Evolutionary conservation across 2,797 vertebrate genomes (phyloP).

Genomic region (Enteromius mattozi): DNA sequence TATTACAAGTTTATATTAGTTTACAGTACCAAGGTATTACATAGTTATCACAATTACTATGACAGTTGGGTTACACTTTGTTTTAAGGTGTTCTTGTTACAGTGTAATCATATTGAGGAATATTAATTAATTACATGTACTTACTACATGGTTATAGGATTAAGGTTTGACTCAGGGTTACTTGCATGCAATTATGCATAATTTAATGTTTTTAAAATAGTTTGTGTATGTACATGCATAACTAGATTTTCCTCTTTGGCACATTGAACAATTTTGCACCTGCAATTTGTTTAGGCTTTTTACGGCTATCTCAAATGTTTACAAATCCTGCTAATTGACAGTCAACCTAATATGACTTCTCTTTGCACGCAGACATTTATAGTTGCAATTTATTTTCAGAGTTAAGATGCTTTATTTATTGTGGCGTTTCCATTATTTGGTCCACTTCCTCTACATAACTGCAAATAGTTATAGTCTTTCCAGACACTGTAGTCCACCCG

Average conservation of each 20-base stretch:
- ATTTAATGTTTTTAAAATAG: neutral
- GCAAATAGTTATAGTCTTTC: conserved; percentile 38
- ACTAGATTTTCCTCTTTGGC: neutral
- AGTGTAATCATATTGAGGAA: neutral
- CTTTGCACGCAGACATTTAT: neutral
- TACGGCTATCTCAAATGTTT: neutral
- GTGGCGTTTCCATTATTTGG: neutral
- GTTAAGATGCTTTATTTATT: conserved; percentile 4
- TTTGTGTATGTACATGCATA: neutral
- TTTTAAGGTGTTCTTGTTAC: too few species aligned
- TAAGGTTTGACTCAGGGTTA: neutral
- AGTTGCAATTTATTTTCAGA: neutral
- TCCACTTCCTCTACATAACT: neutral
- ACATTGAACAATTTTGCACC: neutral
- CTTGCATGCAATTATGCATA: neutral
- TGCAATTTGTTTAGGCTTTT: neutral
- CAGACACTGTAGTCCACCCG: conserved; percentile 47
- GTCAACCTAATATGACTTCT: neutral
- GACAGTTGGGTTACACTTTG: neutral
- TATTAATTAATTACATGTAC: neutral
- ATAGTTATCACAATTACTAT: too few species aligned
- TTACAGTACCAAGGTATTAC: neutral
- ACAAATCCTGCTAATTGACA: neutral
- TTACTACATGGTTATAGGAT: neutral
- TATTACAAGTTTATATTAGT: neutral